phyloP scores from a whole-genome alignment of 2,113 vertebrate genomes.

The Nibea coibor region DNA sequence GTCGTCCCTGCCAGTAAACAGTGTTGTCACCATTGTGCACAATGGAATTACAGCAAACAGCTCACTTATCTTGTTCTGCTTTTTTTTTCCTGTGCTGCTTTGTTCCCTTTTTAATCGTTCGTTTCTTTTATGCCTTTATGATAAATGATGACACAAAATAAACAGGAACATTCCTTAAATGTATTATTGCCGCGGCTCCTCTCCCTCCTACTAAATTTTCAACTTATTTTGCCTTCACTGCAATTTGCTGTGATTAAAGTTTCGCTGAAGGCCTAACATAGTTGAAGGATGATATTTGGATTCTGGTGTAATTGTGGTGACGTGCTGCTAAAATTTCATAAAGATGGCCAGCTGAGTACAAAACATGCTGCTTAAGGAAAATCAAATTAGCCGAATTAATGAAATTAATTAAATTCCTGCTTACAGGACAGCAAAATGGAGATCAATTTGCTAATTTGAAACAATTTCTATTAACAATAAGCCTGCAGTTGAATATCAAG shows the following conservation, averaged over 20 bases:
- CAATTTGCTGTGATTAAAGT: background rate
- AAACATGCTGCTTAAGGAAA: conserved; percentile 2
- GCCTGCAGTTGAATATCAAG: background rate
- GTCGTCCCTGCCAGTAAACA: conserved; percentile 15
- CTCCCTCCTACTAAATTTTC: background rate
- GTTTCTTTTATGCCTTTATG: conserved; percentile 5
- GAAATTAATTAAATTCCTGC: background rate
- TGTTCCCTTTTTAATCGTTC: background rate
- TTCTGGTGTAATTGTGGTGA: background rate
- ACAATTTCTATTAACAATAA: background rate
- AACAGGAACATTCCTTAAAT: conserved; percentile 7
- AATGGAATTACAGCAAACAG: conserved; percentile 46
- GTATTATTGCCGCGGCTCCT: background rate
- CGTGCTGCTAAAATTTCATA: background rate
- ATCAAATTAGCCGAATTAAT: conserved; percentile 10
- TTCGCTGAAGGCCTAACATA: conserved; percentile 6
- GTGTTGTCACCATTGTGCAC: conserved; percentile 48
- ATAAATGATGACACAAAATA: conserved; percentile 24
- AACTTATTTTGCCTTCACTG: background rate
- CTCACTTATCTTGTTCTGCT: conserved; percentile 50
- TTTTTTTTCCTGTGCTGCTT: conserved; percentile 1
- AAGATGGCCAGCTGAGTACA: background rate
- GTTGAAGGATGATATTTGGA: background rate
- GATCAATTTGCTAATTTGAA: background rate
- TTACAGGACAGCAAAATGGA: background rate